Conservation (phyloP, 1,140 invertebrate species). For the Ceratina calcarata region DNA sequence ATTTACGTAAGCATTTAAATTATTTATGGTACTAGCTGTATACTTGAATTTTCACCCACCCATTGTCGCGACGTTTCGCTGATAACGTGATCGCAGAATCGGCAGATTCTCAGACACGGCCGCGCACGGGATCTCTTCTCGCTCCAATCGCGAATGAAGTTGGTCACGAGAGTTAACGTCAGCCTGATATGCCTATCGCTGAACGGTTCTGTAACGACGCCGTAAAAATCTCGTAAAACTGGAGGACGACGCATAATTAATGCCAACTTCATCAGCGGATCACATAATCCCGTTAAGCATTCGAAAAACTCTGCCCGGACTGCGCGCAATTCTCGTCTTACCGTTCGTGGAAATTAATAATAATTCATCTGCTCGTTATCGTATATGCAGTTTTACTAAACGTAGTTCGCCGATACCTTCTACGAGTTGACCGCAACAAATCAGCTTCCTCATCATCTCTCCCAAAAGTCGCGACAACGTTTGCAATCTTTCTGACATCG, state of each 20-base stretch:
- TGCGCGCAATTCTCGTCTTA: neutral
- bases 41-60: slow-evolving; percentile 14
- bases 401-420: slow-evolving; percentile 23
- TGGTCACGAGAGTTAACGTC: slow-evolving; percentile 42
- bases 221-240: slow-evolving; percentile 27
- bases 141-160: slow-evolving; percentile 54
- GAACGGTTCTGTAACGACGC: slow-evolving; percentile 29
- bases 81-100: slow-evolving; percentile 37
- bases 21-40: neutral
- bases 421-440: neutral
- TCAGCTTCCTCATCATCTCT: slow-evolving; percentile 18
- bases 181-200: slow-evolving; percentile 18
- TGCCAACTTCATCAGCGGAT: slow-evolving; percentile 18
- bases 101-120: slow-evolving; percentile 34
- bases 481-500: slow-evolving; percentile 3
- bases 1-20: too few species aligned
- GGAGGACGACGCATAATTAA: slow-evolving; percentile 24
- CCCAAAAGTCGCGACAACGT: slow-evolving; percentile 25
- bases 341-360: neutral
- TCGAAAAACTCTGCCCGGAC: too few species aligned
- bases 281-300: slow-evolving; percentile 9
- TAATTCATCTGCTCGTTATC: neutral
- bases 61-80: slow-evolving; percentile 20
- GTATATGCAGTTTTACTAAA: too few species aligned
- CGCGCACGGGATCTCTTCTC: slow-evolving; percentile 9